Base-by-base conservation (phyloP, 2,797 vertebrate genomes). In the Sebastes kiyomatsui region DNA sequence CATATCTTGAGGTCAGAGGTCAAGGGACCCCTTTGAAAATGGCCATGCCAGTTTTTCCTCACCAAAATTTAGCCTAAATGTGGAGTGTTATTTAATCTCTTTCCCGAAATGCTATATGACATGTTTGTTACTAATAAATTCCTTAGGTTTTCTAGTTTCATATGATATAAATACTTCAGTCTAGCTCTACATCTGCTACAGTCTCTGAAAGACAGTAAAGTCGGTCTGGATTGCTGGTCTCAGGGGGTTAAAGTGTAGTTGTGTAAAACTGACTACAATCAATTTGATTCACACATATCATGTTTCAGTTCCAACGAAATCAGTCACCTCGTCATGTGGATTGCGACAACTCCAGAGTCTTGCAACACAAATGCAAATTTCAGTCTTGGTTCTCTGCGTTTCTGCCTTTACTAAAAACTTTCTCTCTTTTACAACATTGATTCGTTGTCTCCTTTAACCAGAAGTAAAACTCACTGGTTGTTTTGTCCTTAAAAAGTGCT, bases 211-310 rank as follows among this genome's bases (percentile, higher is more conserved):
- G 46, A 49, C 18, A 49, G 16, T 18, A 20, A 49, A 20, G 18
- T 8, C 0, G 18, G 46, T 49, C 46, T 0, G 46, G 46, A 49
- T 20, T 49, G 46, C 7, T 0, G 7, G 0, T 49, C 2, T 49
- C 18, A 49, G 46, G 18, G 3, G 46, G 46, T 49, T 49, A 49
- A 20, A 49, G 16, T 49, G 0, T 46, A 28, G 18, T 13, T 18
- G 6, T 68, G 14, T 61, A n/a, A 55, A 64, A 52, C 35, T 30
- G 23, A 8, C 32, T 22, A 13, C 46, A 64, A 3, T 28, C 8
- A 32, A 62, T 62, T 62, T 71, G 32, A 60, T 52, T 55, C 28
- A 28, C 22, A 52, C 18, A 60, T 7, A 28, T 55, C n/a, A n/a
- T 20, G 18, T 20, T 49, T 7, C 38, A 42, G 38, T 42, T 18